Base-by-base conservation (phyloP, 2,797 vertebrate species). In the Aphelocoma californica region DNA sequence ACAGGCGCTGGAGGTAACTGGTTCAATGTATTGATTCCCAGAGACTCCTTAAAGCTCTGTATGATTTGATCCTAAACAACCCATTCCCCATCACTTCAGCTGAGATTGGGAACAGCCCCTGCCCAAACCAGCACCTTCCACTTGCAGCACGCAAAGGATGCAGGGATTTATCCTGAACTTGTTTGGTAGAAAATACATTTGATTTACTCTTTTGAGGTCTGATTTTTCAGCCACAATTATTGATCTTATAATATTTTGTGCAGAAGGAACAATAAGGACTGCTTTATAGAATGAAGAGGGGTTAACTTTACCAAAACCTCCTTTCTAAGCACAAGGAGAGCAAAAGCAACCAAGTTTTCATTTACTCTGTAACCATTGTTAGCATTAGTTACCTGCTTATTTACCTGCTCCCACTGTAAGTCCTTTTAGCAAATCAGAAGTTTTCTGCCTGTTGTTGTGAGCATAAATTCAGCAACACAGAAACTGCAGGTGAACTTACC, bases 141-240 rank as follows among this genome's bases (percentile, higher is more conserved):
- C 29, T 6, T 14, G 18, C 74, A 56, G 40, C 2, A 29, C 0
- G 1, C 31, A 45, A 72, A 28, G 34, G 48, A 14, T 42, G 21
- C 42, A 38, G 17, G 64, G 71, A 69, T 90, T 72, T 53, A 54
- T 88, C 82, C 88, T 53, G 1, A 69, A 56, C 32, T 58, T 23
- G 19, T 45, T 9, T 53, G 61, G 75, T 29, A 86, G 69, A 71
- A 80, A 81, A 69, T 7, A 13, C 0, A 8, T 36, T 65, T 92
- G 58, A 92, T 94, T 95, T 79, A 61, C 40, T 93, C 88, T 84
- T 75, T 47, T 48, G 77, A 93, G 93, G 86, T 51, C 77, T 90
- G 80, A 28, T 72, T 79, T 93, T 86, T 69, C 86, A 81, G 83
- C 70, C 83, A 86, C 90, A 75, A 31, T 75, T 79, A 83, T 88